Conservation (phyloP, 2,888 invertebrate species). For the Drosophila diplacantha region DNA sequence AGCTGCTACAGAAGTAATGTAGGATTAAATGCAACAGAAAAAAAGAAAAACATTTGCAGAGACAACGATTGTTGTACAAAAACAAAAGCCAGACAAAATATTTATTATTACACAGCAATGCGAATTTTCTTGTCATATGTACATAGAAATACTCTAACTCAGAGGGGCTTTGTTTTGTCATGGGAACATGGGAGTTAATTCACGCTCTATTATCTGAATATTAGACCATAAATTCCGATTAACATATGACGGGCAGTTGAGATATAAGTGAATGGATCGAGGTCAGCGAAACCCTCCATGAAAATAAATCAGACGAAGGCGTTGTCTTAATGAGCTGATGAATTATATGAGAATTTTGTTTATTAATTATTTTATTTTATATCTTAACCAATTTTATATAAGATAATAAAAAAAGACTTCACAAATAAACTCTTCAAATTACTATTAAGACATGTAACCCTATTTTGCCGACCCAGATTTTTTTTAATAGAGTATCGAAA, state of each 20-base stretch:
- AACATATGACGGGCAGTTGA: constrained; percentile 7
- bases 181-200: constrained; percentile 8
- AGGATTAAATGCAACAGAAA: constrained; percentile 62
- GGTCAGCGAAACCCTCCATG: constrained; percentile 11
- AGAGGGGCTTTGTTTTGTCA: constrained; percentile 16
- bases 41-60: constrained; percentile 12
- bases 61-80: constrained; percentile 49
- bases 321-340: not conserved
- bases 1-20: constrained; percentile 64
- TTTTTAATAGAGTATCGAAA: constrained; percentile 25
- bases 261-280: constrained; percentile 16
- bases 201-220: constrained; percentile 16
- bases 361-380: not conserved
- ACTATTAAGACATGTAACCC: not conserved
- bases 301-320: not conserved
- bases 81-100: constrained; percentile 64
- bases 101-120: constrained; percentile 65
- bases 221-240: constrained; percentile 25
- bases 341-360: not conserved
- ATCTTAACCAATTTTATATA: not conserved
- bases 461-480: not conserved
- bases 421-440: not conserved
- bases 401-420: too few relatives aligned
- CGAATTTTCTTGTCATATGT: constrained; percentile 27
- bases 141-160: constrained; percentile 26